These are phyloP conservation scores for Habroteleia sp. DNA, from an alignment of 2,888 invertebrate species.

Conservation along the genomic window DNA sequence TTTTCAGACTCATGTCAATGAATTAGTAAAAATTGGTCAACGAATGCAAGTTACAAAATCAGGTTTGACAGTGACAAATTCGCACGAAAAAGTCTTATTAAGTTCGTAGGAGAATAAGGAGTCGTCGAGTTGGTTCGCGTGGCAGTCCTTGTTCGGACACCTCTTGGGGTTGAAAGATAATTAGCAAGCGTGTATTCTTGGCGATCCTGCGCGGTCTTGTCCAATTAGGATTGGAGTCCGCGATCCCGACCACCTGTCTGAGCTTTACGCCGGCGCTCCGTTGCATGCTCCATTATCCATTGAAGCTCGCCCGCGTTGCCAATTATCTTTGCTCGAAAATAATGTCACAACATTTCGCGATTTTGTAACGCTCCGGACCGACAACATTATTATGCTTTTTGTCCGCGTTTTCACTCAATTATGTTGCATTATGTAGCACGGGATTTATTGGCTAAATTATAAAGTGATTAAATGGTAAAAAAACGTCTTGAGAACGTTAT, in stretches of 20 bases:
- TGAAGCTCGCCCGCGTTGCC: conserved; percentile 56
- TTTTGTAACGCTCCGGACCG: conserved; percentile 15
- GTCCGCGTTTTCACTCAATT: conserved; percentile 26
- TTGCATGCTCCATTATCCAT: conserved; percentile 42
- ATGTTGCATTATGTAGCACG: no score
- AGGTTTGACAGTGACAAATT: no score
- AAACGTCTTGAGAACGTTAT: no score
- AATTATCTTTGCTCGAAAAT: conserved; percentile 55
- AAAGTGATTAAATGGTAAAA: no score
- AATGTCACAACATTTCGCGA: conserved; percentile 53
- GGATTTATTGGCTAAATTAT: no score
- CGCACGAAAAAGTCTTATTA: no score
- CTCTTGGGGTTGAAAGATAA: conserved; percentile 50
- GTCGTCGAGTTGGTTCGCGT: conserved; percentile 30
- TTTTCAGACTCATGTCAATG: no score
- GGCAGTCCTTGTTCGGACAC: conserved; percentile 42
- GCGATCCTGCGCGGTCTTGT: conserved; percentile 64
- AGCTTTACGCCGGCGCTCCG: conserved; percentile 38
- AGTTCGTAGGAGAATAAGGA: conserved; percentile 12
- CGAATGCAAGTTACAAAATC: no score
- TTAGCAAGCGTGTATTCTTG: conserved; percentile 59
- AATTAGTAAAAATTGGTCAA: no score
- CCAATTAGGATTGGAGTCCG: conserved; percentile 62
- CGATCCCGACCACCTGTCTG: conserved; percentile 60
- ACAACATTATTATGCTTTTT: conserved; percentile 56